These are phyloP conservation scores for Sialis fuliginosa DNA, from an alignment of 2,888 invertebrate species.

Conservation along the genomic window DNA sequence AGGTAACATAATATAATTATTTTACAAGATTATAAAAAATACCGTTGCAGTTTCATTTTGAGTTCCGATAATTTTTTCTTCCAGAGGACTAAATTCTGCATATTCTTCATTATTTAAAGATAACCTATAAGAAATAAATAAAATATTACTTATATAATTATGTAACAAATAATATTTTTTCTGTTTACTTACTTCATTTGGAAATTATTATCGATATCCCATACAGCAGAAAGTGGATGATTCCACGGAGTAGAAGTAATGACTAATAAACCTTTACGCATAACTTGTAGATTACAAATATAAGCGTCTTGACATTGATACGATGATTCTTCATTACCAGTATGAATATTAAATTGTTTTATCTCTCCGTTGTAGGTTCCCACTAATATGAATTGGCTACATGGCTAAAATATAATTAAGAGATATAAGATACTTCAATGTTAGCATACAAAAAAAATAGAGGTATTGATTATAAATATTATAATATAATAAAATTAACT, in stretches of 20 bases:
- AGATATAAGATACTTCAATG: background rate
- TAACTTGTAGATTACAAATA: slow-evolving; percentile 59
- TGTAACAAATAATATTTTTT: background rate
- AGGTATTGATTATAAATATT: background rate
- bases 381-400: slow-evolving; percentile 51
- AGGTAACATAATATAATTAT: background rate
- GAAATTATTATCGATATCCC: slow-evolving; percentile 46
- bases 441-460: background rate
- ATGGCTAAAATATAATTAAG: slow-evolving; percentile 25
- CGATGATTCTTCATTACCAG: slow-evolving; percentile 63
- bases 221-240: slow-evolving; percentile 63
- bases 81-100: slow-evolving; percentile 80
- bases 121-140: slow-evolving; percentile 30
- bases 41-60: slow-evolving; percentile 64
- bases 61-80: slow-evolving; percentile 81
- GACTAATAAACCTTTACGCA: slow-evolving; percentile 57
- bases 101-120: slow-evolving; percentile 72
- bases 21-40: slow-evolving; percentile 15
- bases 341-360: slow-evolving; percentile 69
- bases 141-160: slow-evolving; percentile 5
- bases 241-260: slow-evolving; percentile 77
- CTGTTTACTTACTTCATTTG: slow-evolving; percentile 37
- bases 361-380: slow-evolving; percentile 87
- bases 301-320: slow-evolving; percentile 75
- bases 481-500: slow-evolving; percentile 6